phyloP scores from a whole-genome alignment of 2,888 invertebrate species.

The Cryptocephalus moraei region DNA sequence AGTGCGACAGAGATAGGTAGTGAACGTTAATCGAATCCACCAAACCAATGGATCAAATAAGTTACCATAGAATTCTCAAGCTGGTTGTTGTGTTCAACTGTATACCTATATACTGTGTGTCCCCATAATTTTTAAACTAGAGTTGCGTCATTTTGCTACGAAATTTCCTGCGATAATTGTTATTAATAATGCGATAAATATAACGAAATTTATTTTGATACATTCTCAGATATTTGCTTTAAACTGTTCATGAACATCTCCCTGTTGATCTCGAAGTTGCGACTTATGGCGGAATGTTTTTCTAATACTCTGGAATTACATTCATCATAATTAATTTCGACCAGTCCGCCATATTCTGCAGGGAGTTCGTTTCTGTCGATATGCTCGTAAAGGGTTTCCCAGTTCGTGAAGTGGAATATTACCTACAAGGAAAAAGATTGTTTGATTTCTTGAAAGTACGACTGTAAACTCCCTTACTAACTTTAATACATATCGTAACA shows the following conservation, averaged over 20 bases:
- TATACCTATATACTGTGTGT: too few relatives aligned
- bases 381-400: constrained; percentile 42
- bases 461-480: neutral
- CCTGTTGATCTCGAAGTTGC: constrained; percentile 19
- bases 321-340: constrained; percentile 19
- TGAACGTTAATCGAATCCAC: too few relatives aligned
- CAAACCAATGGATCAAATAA: too few relatives aligned
- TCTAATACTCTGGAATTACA: constrained; percentile 20
- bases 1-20: too few relatives aligned
- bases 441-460: neutral
- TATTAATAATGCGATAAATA: too few relatives aligned
- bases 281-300: constrained; percentile 19
- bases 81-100: too few relatives aligned
- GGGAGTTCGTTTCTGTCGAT: constrained; percentile 42
- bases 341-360: constrained; percentile 49
- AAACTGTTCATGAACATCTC: constrained; percentile 56
- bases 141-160: too few relatives aligned
- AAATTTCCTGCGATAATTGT: too few relatives aligned
- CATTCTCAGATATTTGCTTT: neutral
- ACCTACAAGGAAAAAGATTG: constrained; percentile 25
- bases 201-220: too few relatives aligned
- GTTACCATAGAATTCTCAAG: too few relatives aligned
- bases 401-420: constrained; percentile 44
- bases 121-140: too few relatives aligned
- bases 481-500: too few relatives aligned